phyloP scores from a whole-genome alignment of 1,140 invertebrate species.

The Drosophila sproati region DNA sequence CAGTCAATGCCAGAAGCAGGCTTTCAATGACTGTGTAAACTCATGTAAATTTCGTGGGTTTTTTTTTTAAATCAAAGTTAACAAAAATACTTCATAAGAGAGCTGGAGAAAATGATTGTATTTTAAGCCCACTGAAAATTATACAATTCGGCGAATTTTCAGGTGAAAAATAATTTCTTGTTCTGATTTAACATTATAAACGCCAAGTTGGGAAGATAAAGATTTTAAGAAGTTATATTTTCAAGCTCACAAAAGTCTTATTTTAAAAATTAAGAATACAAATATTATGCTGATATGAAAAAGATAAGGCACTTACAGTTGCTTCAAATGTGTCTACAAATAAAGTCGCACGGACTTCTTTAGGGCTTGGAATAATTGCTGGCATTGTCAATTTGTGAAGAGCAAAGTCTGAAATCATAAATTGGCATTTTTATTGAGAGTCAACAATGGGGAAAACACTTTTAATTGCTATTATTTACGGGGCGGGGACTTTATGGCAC shows the following conservation, averaged over 20 bases:
- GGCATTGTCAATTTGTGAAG: slow-evolving; percentile 23
- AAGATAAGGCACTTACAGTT: too few species aligned
- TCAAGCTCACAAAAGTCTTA: too few species aligned
- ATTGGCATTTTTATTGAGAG: slow-evolving; percentile 52
- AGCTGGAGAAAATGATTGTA: too few species aligned
- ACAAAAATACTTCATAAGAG: slow-evolving; percentile 1
- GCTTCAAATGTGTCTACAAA: background rate
- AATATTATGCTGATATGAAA: too few species aligned
- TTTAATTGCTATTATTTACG: slow-evolving; percentile 55
- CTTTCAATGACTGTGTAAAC: slow-evolving; percentile 16
- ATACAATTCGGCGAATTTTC: too few species aligned
- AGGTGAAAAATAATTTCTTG: too few species aligned
- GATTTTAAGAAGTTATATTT: too few species aligned
- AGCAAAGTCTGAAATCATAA: slow-evolving; percentile 18
- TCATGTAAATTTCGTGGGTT: slow-evolving; percentile 14
- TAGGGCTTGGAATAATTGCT: slow-evolving; percentile 12
- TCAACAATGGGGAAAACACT: slow-evolving; percentile 36
- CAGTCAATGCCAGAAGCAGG: background rate
- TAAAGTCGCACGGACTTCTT: background rate
- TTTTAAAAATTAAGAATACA: too few species aligned
- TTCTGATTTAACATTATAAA: too few species aligned
- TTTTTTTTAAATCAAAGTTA: background rate
- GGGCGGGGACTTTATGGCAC: slow-evolving; percentile 10
- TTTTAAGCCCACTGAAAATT: too few species aligned
- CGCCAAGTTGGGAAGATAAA: too few species aligned